Percentiles rank a stretch among this genome's conserved stretches.
These are phyloP conservation scores for Actias luna DNA, from an alignment of 2,888 invertebrate genomes.

Conservation along the genomic window DNA sequence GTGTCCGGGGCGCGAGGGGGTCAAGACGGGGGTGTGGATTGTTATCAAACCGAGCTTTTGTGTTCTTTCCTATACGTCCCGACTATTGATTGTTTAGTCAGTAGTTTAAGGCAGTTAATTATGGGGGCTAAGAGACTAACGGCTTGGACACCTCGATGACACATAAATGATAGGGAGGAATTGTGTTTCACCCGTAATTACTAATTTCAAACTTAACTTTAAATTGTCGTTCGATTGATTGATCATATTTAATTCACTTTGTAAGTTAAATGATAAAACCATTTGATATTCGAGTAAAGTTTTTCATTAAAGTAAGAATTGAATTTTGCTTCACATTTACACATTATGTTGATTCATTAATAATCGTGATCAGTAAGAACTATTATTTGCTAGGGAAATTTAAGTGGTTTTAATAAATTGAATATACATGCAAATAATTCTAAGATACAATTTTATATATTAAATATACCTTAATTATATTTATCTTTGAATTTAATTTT, in stretches of 20 bases:
- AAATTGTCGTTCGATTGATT: not conserved
- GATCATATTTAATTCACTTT: not conserved
- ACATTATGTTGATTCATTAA: not conserved
- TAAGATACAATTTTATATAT: too few species aligned
- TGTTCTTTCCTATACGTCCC: conserved; percentile 75
- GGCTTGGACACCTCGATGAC: conserved; percentile 71
- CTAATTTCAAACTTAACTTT: conserved; percentile 64
- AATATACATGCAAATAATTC: too few species aligned
- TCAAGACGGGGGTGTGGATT: conserved; percentile 56
- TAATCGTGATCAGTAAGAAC: not conserved
- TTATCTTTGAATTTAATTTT: too few species aligned
- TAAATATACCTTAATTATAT: too few species aligned
- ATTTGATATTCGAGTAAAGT: not conserved
- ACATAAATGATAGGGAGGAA: conserved; percentile 69
- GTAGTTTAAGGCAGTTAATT: conserved; percentile 75
- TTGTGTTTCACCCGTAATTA: conserved; percentile 72
- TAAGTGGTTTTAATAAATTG: too few species aligned
- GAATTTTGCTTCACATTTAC: not conserved
- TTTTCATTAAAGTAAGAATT: not conserved
- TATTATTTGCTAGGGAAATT: too few species aligned
- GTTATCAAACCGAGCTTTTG: conserved; percentile 80
- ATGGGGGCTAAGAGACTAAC: conserved; percentile 72
- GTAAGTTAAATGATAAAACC: not conserved
- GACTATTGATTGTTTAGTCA: conserved; percentile 77
- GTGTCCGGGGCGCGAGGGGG: conserved; percentile 47